Percentiles rank a stretch among this genome's conserved stretches.
Conservation (phyloP, 1,140 invertebrate species). For the Magallana ariakensis region DNA sequence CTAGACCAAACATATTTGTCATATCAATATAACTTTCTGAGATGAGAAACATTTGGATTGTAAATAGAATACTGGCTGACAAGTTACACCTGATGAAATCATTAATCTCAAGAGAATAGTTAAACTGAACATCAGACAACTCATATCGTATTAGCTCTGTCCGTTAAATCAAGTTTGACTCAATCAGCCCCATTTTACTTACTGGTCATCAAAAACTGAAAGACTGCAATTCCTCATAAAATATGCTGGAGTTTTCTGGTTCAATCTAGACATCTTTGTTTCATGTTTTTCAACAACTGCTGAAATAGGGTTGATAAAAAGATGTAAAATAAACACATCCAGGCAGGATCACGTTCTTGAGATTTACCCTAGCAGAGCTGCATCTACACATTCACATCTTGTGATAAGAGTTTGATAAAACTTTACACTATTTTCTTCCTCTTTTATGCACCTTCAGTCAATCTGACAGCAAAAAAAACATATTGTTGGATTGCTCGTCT, state of each 20-base stretch:
- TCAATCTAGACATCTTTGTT: neutral
- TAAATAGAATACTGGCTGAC: too few species aligned
- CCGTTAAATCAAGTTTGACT: too few species aligned
- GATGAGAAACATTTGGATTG: too few species aligned
- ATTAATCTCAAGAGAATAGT: too few species aligned
- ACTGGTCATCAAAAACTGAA: too few species aligned
- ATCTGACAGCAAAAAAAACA: too few species aligned
- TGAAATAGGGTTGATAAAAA: conserved; percentile 2
- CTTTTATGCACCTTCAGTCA: neutral
- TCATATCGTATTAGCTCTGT: too few species aligned
- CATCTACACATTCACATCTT: neutral
- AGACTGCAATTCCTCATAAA: neutral
- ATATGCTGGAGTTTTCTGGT: neutral
- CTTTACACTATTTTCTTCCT: neutral
- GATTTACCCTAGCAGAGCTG: neutral
- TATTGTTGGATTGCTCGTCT: neutral
- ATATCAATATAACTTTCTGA: too few species aligned
- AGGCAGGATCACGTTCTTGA: neutral
- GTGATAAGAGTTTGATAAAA: conserved; percentile 6
- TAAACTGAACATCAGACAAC: too few species aligned
- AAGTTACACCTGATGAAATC: too few species aligned
- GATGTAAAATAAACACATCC: conserved; percentile 5
- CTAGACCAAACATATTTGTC: too few species aligned
- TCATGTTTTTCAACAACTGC: conserved; percentile 13
- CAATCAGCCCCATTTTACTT: too few species aligned